Conservation (phyloP, 2,113 vertebrate species). For the Aspidoscelis tigris region DNA sequence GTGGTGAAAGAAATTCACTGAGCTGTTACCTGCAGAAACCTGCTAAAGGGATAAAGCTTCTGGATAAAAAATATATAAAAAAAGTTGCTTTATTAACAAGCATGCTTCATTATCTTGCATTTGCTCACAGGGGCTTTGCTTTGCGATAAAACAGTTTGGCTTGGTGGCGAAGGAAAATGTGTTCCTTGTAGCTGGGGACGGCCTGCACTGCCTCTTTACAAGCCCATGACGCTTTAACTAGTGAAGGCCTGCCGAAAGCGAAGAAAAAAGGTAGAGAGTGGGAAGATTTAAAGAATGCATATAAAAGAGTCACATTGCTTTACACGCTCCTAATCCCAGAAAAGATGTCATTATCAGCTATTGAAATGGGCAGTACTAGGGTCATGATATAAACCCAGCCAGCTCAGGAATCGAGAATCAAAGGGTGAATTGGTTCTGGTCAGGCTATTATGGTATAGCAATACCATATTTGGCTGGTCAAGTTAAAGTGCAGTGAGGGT, state of each 20-base stretch:
- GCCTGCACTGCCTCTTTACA: background rate
- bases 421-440: too few species aligned
- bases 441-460: too few species aligned
- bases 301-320: background rate
- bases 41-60: slow-evolving; percentile 18
- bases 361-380: background rate
- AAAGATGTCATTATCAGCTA: background rate
- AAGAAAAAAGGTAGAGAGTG: background rate
- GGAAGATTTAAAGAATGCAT: background rate
- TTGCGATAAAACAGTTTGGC: slow-evolving; percentile 17
- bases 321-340: background rate
- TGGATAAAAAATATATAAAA: background rate
- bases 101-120: slow-evolving; percentile 6
- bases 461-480: too few species aligned
- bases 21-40: slow-evolving; percentile 23
- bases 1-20: slow-evolving; percentile 28
- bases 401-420: background rate
- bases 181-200: background rate
- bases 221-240: background rate
- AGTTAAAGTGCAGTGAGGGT: too few species aligned
- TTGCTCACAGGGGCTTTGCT: slow-evolving; percentile 2
- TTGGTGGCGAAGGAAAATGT: background rate
- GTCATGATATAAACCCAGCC: background rate
- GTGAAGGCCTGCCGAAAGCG: background rate
- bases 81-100: slow-evolving; percentile 12